phyloP scores from a whole-genome alignment of 2,797 vertebrate genomes.

The Novumbra hubbsi region DNA sequence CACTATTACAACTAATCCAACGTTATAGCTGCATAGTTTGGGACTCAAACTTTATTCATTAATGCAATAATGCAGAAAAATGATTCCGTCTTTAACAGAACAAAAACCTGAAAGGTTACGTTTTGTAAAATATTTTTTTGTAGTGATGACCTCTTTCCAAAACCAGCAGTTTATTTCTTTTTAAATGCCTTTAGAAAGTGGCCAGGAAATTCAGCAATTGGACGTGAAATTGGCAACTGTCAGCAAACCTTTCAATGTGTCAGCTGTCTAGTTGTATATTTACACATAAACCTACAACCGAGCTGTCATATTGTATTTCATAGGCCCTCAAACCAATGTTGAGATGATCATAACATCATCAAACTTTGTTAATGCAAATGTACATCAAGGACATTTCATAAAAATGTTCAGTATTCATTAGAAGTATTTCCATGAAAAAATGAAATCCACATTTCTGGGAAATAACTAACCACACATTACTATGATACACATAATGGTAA shows the following conservation, averaged over 20 bases:
- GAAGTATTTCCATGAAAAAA: neutral
- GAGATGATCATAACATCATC: neutral
- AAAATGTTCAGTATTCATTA: neutral
- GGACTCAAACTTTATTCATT: neutral
- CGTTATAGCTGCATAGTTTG: neutral
- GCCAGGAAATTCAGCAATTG: neutral
- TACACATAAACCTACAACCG: constrained; percentile 17
- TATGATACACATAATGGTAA: neutral
- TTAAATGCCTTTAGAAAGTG: neutral
- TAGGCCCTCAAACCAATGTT: constrained; percentile 6
- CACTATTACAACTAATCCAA: neutral
- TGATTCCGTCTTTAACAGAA: neutral
- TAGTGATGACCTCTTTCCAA: neutral
- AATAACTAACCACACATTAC: neutral
- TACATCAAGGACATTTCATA: neutral
- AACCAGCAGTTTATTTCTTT: neutral
- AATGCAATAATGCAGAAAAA: neutral
- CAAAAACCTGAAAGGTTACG: neutral
- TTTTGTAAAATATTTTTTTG: neutral
- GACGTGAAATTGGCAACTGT: neutral
- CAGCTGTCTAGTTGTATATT: constrained; percentile 20
- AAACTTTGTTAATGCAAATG: neutral
- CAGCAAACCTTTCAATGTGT: neutral
- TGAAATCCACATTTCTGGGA: neutral
- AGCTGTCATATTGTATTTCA: constrained; percentile 21